Evolutionary conservation across 2,888 invertebrate species (phyloP).

Genomic region (Sphecodes monilicornis): DNA sequence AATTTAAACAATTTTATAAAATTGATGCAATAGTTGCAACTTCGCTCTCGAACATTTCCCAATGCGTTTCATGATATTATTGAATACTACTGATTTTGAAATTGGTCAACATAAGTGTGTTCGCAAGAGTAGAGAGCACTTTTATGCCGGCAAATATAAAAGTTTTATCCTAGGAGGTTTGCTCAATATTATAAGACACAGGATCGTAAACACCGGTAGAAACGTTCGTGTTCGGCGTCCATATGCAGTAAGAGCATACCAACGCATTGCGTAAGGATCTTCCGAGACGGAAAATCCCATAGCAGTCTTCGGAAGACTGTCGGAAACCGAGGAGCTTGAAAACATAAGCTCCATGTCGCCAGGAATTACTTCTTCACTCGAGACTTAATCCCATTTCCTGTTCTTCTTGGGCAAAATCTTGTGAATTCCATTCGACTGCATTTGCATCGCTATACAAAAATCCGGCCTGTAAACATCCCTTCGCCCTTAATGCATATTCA

Average conservation of each 20-base stretch:
- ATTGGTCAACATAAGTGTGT: background rate
- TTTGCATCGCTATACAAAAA: slow-evolving; percentile 9
- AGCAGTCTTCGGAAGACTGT: slow-evolving; percentile 33
- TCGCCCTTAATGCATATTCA: background rate
- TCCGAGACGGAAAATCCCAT: slow-evolving; percentile 55
- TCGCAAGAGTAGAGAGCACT: background rate
- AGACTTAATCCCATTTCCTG: slow-evolving; percentile 47
- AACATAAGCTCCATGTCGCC: slow-evolving; percentile 59
- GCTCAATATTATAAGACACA: slow-evolving; percentile 2
- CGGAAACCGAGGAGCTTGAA: slow-evolving; percentile 52
- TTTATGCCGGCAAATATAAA: background rate
- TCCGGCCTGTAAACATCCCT: background rate
- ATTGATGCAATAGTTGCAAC: background rate
- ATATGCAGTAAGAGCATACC: slow-evolving; percentile 8
- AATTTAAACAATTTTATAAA: background rate
- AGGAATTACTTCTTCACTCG: slow-evolving; percentile 59
- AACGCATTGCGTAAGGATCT: slow-evolving; percentile 44
- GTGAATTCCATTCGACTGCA: background rate
- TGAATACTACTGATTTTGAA: background rate
- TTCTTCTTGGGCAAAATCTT: slow-evolving; percentile 24
- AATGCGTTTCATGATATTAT: background rate
- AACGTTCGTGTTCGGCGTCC: background rate
- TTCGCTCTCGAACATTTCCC: background rate
- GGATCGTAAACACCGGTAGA: background rate
- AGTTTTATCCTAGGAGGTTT: background rate